Conservation (phyloP, 2,888 invertebrate genomes). For the Troides aeacus region DNA sequence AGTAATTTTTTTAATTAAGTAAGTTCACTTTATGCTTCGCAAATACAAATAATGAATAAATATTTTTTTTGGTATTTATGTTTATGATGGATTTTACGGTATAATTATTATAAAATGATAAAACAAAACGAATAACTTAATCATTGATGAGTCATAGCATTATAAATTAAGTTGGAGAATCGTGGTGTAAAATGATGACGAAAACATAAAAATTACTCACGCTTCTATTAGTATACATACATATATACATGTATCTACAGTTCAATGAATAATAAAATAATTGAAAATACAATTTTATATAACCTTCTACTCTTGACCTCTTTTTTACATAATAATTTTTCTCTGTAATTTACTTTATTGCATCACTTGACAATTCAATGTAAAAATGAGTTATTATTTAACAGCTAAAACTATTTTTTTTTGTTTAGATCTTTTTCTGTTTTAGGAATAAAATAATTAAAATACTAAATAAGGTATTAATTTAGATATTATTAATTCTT, state of each 20-base stretch:
- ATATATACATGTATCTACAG: neutral
- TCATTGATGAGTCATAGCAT: slow-evolving; percentile 24
- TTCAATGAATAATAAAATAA: no score
- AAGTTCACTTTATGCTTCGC: no score
- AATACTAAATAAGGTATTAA: no score
- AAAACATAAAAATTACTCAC: slow-evolving; percentile 28
- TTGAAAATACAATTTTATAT: no score
- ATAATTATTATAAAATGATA: neutral
- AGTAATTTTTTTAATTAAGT: no score
- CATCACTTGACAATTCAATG: neutral
- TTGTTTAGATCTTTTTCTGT: no score
- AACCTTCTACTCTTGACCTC: no score
- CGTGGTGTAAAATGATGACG: slow-evolving; percentile 14
- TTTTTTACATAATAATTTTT: neutral
- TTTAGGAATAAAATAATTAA: no score
- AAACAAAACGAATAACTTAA: slow-evolving; percentile 29
- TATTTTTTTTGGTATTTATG: neutral
- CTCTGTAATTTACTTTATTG: neutral
- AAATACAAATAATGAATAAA: no score
- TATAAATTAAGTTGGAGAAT: slow-evolving; percentile 7
- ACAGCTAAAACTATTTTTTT: no score
- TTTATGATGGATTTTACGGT: neutral
- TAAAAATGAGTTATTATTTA: no score
- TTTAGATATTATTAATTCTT: no score
- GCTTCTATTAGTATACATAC: neutral